phyloP scores from a whole-genome alignment of 2,113 vertebrate species.

The Boulengeromyrus knoepffleri region DNA sequence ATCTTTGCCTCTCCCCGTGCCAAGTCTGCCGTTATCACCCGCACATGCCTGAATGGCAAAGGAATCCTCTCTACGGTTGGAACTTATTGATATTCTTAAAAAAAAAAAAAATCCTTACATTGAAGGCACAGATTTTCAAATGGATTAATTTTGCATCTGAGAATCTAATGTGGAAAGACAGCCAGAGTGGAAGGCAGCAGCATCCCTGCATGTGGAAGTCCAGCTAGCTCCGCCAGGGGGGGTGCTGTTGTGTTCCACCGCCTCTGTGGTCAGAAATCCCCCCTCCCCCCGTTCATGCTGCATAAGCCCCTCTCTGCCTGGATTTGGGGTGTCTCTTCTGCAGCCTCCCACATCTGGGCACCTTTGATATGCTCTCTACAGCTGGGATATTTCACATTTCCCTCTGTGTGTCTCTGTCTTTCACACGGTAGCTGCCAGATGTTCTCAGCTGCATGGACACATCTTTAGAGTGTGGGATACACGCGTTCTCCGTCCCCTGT shows the following conservation, averaged over 20 bases:
- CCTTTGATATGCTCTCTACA: constrained; percentile 98
- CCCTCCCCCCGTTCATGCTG: constrained; percentile 72
- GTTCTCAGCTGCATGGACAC: constrained; percentile 63
- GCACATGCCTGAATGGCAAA: constrained; percentile 85
- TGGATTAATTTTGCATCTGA: constrained; percentile 81
- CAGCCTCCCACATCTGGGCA: constrained; percentile 95
- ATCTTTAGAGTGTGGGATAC: constrained; percentile 70
- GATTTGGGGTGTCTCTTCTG: constrained; percentile 99
- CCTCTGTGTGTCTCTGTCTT: constrained; percentile 77
- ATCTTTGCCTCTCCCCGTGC: constrained; percentile 87
- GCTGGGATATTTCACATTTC: constrained; percentile 78
- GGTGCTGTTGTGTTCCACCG: constrained; percentile 46
- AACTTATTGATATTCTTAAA: constrained; percentile 85
- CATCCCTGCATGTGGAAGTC: constrained; percentile 72
- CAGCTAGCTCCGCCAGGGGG: constrained; percentile 62
- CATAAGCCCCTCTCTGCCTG: constrained; percentile 82
- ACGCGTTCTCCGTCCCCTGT: constrained; percentile 54
- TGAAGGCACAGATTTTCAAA: constrained; percentile 83
- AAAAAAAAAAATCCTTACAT: constrained; percentile 81
- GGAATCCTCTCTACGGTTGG: constrained; percentile 86
- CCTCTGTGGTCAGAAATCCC: constrained; percentile 80
- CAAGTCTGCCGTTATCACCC: constrained; percentile 84
- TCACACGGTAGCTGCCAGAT: constrained; percentile 68
- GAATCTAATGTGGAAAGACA: constrained; percentile 78
- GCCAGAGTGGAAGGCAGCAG: constrained; percentile 75